Percentiles rank a stretch among this genome's conserved stretches.
These are phyloP conservation scores for Acropora yongei DNA, from an alignment of 64 coral and sea anemone genomes.

Conservation along the genomic window DNA sequence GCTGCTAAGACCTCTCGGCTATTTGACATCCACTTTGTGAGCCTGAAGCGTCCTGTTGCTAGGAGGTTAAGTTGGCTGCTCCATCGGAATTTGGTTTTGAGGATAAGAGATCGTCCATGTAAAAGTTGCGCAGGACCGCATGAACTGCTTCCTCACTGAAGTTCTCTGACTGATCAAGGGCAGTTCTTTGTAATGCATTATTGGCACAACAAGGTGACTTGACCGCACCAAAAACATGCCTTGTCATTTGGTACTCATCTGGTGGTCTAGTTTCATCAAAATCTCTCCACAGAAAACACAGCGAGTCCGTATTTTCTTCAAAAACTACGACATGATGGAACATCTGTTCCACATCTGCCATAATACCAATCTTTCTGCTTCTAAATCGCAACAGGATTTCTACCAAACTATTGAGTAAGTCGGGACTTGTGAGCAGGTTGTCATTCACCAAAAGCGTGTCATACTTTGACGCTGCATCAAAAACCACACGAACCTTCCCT, in stretches of 20 bases:
- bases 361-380: conserved; percentile 12
- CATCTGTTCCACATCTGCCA: conserved; percentile 51
- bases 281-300: conserved; percentile 66
- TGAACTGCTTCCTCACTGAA: conserved; percentile 1
- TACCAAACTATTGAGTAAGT: conserved; percentile 28
- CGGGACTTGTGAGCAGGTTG: conserved; percentile 43
- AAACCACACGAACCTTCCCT: conserved; percentile 62
- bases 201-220: conserved; percentile 25
- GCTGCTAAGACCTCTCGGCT: not conserved
- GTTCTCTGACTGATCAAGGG: not conserved
- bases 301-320: conserved; percentile 41
- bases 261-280: conserved; percentile 7
- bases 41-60: not conserved
- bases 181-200: conserved; percentile 42
- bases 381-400: conserved; percentile 51
- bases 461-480: conserved; percentile 56
- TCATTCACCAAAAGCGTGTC: conserved; percentile 34
- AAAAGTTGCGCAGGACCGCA: not conserved
- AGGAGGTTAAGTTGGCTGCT: not conserved
- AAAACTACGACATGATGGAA: conserved; percentile 58
- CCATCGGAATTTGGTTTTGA: not conserved
- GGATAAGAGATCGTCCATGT: not conserved
- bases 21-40: not conserved
- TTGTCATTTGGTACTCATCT: conserved; percentile 53
- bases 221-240: not conserved